These are phyloP conservation scores for Ondatra zibethicus DNA, from an alignment of 2,113 vertebrate genomes.

Conservation along the genomic window DNA sequence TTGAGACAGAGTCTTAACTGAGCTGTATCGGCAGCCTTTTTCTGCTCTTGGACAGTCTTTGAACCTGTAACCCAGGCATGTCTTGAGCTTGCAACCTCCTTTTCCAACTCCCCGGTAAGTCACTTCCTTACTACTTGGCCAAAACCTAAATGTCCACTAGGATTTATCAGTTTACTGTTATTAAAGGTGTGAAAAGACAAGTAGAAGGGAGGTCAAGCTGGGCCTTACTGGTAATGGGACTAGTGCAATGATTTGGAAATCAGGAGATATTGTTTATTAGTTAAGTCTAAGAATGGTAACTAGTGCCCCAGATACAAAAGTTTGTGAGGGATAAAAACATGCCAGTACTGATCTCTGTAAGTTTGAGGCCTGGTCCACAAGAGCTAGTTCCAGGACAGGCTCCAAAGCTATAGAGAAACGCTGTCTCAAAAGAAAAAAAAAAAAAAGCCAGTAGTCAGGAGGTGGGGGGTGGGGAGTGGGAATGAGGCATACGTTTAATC, in stretches of 20 bases:
- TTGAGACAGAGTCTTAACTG: background rate
- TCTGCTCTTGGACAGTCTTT: background rate
- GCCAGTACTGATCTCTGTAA: background rate
- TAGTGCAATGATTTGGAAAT: slow-evolving; percentile 6
- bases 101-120: background rate
- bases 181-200: slow-evolving; percentile 28
- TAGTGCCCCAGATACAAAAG: background rate
- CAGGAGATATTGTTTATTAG: slow-evolving; percentile 21
- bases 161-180: slow-evolving; percentile 26
- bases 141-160: background rate
- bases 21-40: background rate
- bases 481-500: background rate
- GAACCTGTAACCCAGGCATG: background rate
- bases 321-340: background rate
- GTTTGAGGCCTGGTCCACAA: too few relatives aligned
- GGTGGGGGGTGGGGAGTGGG: too few relatives aligned
- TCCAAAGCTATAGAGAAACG: too few relatives aligned
- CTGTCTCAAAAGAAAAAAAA: background rate
- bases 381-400: too few relatives aligned
- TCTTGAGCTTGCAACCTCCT: background rate
- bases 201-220: background rate
- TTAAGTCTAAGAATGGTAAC: background rate
- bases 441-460: background rate
- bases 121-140: background rate
- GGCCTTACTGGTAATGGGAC: background rate